Evolutionary conservation across 1,140 invertebrate genomes (phyloP).

Genomic region (Pemphigus obesinymphae): DNA sequence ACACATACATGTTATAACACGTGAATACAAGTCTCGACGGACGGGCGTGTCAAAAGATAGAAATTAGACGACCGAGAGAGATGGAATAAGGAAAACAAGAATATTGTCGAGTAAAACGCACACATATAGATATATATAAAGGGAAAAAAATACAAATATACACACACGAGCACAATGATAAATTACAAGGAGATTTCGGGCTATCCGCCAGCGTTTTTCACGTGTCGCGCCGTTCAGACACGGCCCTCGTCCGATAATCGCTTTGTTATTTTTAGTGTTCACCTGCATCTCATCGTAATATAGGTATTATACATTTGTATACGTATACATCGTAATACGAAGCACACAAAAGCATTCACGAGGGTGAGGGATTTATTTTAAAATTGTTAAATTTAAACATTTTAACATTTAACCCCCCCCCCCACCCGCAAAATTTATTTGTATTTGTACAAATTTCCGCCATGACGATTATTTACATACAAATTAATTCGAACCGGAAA

Average conservation of each 20-base stretch:
- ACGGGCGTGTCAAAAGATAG: neutral
- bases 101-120: too few species aligned
- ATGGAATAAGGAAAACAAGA: too few species aligned
- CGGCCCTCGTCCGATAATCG: neutral
- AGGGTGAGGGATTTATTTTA: too few species aligned
- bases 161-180: neutral
- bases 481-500: too few species aligned
- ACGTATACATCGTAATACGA: too few species aligned
- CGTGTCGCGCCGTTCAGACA: neutral
- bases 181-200: slow-evolving; percentile 16
- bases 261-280: slow-evolving; percentile 33
- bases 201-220: slow-evolving; percentile 15
- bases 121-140: neutral
- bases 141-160: neutral
- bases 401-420: too few species aligned
- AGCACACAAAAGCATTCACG: too few species aligned
- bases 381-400: too few species aligned
- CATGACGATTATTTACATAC: too few species aligned
- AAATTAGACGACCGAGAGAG: neutral
- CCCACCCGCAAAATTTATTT: too few species aligned
- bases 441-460: too few species aligned
- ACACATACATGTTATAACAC: neutral
- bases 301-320: neutral
- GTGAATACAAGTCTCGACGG: neutral
- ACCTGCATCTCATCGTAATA: neutral